phyloP scores from a whole-genome alignment of 2,888 invertebrate genomes.

The Cheilosia vernalis region DNA sequence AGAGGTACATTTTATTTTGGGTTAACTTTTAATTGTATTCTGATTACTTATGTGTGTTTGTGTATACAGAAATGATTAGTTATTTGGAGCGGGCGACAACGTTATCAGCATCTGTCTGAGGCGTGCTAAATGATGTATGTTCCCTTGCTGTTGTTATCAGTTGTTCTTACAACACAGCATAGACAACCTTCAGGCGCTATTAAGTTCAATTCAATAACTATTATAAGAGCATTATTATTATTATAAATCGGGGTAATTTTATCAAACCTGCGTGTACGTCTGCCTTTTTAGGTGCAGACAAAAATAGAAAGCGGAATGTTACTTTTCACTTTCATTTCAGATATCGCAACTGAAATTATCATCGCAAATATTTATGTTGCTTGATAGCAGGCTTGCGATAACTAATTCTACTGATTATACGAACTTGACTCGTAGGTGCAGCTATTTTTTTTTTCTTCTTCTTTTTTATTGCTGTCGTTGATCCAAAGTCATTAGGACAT shows the following conservation, averaged over 20 bases:
- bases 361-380: conserved; percentile 17
- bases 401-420: neutral
- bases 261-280: neutral
- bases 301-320: neutral
- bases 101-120: conserved; percentile 64
- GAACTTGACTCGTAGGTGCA: neutral
- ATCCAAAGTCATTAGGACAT: neutral
- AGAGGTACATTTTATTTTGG: conserved; percentile 21
- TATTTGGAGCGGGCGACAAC: conserved; percentile 41
- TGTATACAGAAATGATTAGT: conserved; percentile 12
- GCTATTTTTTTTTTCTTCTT: neutral
- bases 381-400: conserved; percentile 18
- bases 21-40: neutral
- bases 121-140: conserved; percentile 59
- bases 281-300: neutral
- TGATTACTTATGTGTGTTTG: neutral
- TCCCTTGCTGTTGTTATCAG: conserved; percentile 21
- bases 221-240: neutral
- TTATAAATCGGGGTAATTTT: neutral
- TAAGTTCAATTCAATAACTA: conserved; percentile 34
- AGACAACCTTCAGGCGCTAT: conserved; percentile 56
- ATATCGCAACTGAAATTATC: conserved; percentile 35
- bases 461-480: neutral
- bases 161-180: conserved; percentile 52
- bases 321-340: conserved; percentile 31